Base-by-base conservation (phyloP, 2,113 vertebrate genomes). In the Australoheros scitulus region DNA sequence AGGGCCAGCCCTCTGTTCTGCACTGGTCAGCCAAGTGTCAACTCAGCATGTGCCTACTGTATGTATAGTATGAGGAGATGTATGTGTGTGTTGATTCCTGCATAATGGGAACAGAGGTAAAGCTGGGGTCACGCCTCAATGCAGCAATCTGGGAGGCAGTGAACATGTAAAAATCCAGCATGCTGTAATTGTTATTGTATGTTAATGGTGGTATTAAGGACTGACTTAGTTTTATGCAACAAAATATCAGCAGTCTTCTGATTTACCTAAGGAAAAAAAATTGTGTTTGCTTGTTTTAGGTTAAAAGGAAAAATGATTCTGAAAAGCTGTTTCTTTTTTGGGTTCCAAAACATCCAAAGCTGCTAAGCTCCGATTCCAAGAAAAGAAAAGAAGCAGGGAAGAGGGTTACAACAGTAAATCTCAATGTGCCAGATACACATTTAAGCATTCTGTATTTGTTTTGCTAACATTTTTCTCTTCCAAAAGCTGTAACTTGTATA, bases 11-110 rank as follows among this genome's bases (percentile, higher is more conserved):
- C 89, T 91, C 86, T 80, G 80, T 84, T 89, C 77, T 61, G 70
- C 78, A 87, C 86, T 34, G 89, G 91, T 87, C 89, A 93, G 90
- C 87, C 82, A 64, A 88, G 81, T 90, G 86, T 85, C 86, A 86
- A 85, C 83, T 90, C 86, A 88, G 91, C 91, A 85, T 86, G 81
- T 72, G 87, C 83, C 84, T 52, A 38, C 36, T 38, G 36, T 38
- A 59, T 85, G 77, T 64, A 80, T 64, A 61, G 41, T 63, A n/a
- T 61, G 74, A 3, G 55, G 50, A 74, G 61, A 56, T 43, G 61
- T 76, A 55, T 57, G 77, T 60, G 36, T 58, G 83, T 50, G 55
- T 88, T 22, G 47, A 43, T 64, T 77, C 32, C 68, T 72, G 15
- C 34, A 81, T 82, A 64, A 91, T 63, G 47, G 61, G 52, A 76